Conservation (phyloP, 2,888 invertebrate species). For the Nomada hirtipes region DNA sequence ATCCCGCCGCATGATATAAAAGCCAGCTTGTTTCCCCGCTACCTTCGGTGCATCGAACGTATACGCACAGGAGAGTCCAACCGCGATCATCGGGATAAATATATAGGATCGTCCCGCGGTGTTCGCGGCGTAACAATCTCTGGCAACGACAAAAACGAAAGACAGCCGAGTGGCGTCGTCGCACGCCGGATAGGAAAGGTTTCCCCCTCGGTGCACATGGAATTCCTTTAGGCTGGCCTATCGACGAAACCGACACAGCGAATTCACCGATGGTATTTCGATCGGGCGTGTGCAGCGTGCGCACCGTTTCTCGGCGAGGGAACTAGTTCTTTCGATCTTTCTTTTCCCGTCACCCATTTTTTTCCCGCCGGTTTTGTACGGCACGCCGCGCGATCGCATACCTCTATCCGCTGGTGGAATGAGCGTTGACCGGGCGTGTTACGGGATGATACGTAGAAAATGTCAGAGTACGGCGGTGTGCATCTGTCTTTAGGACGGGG, state of each 20-base stretch:
- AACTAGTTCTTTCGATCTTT: constrained; percentile 68
- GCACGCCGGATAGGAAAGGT: neutral
- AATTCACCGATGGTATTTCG: constrained; percentile 61
- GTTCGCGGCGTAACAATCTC: constrained; percentile 55
- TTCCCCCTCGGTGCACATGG: constrained; percentile 28
- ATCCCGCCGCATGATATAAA: constrained; percentile 58
- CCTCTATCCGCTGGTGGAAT: constrained; percentile 21
- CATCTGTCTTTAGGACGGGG: neutral
- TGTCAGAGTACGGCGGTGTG: neutral
- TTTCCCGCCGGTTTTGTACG: neutral
- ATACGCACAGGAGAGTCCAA: constrained; percentile 10
- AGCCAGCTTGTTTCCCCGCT: constrained; percentile 28
- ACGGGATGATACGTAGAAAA: constrained; percentile 36
- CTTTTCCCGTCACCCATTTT: constrained; percentile 38
- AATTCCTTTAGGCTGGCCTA: constrained; percentile 28
- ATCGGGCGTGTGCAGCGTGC: constrained; percentile 40
- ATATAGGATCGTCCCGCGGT: constrained; percentile 43
- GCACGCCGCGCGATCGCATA: constrained; percentile 38
- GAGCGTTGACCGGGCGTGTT: constrained; percentile 29
- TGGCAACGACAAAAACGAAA: constrained; percentile 29
- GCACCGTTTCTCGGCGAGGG: constrained; percentile 9
- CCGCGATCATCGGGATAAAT: constrained; percentile 53
- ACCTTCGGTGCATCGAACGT: constrained; percentile 32
- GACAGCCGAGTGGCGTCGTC: constrained; percentile 5
- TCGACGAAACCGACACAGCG: constrained; percentile 14